Evolutionary conservation across 2,888 invertebrate species (phyloP), one percentile per base, ranked within the genome.

Genomic region (Cotesia congregata): DNA sequence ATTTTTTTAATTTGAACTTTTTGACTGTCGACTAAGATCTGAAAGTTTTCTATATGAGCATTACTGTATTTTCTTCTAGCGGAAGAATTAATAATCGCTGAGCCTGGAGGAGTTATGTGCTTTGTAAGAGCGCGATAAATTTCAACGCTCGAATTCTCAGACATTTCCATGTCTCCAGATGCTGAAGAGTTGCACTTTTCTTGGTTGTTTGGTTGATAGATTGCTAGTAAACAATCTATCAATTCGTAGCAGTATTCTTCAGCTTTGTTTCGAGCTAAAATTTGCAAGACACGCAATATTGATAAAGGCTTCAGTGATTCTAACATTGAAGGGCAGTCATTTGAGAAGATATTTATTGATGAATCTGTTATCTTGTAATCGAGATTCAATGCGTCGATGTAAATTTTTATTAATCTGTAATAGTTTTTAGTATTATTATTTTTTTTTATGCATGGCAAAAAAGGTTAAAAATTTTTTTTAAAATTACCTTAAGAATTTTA

Each of bases 231-330:
- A 83, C 94, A 93, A 85, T 93, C 93, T 68, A 94, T 94, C n/a
- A 95, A 90, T 77, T 93, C 92, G 80, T 94, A 93, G 82, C 94
- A 94, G 84, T 93, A 93, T 41, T 92, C 90, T 88, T 94, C 94
- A 0, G 93, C 94, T 67, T 93, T 91, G 82, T 93, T 93, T 83
- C 93, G 93, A 0, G 94, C 92, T 79, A 94, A 17, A 5, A 84
- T 83, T 86, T 96, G 95, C 38, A 96, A 90, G 78, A 96, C 91
- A 87, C 93, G 93, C 0, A 94, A 94, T 70, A 95, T 91, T 4
- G 95, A 94, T 39, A 96, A 91, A 80, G 93, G 93, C 86, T 94
- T 93, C 15, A 94, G 91, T 72, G 94, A 94, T 83, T 94, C 93
- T 62, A 95, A 90, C 72, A 95, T 90, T 75, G 91, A 92, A 0